Evolutionary conservation across 2,797 vertebrate genomes (phyloP), one percentile per base, ranked within the genome.

Genomic region (Sylvilagus floridanus): DNA sequence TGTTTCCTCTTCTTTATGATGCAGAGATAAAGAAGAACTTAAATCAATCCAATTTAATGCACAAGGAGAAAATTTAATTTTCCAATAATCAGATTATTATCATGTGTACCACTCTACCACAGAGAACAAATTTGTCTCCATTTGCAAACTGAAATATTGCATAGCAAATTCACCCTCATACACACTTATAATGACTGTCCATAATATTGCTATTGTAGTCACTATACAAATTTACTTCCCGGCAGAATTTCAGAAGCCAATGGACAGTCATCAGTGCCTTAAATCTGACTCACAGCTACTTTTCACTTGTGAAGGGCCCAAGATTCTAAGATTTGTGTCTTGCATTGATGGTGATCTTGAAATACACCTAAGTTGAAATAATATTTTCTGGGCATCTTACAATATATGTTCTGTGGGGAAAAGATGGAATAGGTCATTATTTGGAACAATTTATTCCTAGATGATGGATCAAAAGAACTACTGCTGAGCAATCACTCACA

Each of bases 341-440:
- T 91, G 81, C 90, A 88, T 52, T 24, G 85, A 65, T 87, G 88
- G 86, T 95, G 54, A 83, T 97, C 68, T 90, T 79, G 93, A 97
- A 95, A 94, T 94, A 96, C 19, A 95, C 65, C 62, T 76, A 65
- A 96, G 88, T 63, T 92, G 87, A 96, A 97, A 86, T 24, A 85
- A 4, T 89, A 57, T 75, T 96, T 96, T 95, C 95, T 92, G 73
- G 28, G 17, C 82, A 82, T 87, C 77, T 96, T 94, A 37, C 91
- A 95, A 95, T 68, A 95, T 83, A 75, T 94, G 96, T 96, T 96
- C 92, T 22, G 68, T 90, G 63, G 24, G 66, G 84, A 30, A 86
- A 91, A 81, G 77, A 90, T 68, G 62, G 86, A 96, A 92, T 79
- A 95, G 92, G 92, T 96, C 88, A 94, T 96, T 97, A 97, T 96